Base-by-base conservation (phyloP, 2,888 invertebrate genomes). In the Hybos culiciformis region DNA sequence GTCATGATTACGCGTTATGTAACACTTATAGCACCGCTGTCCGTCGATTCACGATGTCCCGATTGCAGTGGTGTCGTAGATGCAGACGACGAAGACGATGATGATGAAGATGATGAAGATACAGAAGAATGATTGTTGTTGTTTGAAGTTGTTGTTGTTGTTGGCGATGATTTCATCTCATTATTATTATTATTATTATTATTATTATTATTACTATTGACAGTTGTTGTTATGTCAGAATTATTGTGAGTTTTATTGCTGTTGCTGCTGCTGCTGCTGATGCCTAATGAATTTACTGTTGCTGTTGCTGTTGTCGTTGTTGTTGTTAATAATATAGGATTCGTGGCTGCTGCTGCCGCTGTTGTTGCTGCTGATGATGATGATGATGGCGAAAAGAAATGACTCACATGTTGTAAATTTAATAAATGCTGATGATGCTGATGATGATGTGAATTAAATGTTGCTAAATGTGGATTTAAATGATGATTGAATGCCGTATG, bases 21-120 rank as follows among this genome's bases (percentile, higher is more conserved):
- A 46, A 66, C 66, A 50, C 60, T 63, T 29, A 63, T 65, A 38
- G 62, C 65, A 48, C 61, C 61, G 43, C 57, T 59, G 50, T 66
- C 64, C n/a, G n/a, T n/a, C 29, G n/a, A 29, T 29, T 12, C 18
- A 12, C 26, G 19, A 11, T 26, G 18, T n/a, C n/a, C 5, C 29
- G 29, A 29, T 29, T 12, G n/a, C n/a, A 19, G 37, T 37, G 39
- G 37, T 23, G n/a, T n/a, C n/a, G n/a, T n/a, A n/a, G n/a, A n/a
- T n/a, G n/a, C n/a, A n/a, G n/a, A n/a, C n/a, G n/a, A n/a, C n/a
- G n/a, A n/a, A 36, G 45, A 43, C 21, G 48, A 15, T 41, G 48
- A 34, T 15, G 47, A 38, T 31, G 44, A 19, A 34, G 31, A 19
- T n/a, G 37, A 32, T 41, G 50, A 41, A 17, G 50, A 33, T 18